These are phyloP conservation scores for Tenualosa ilisha DNA, from an alignment of 2,797 vertebrate species.

Conservation along the genomic window DNA sequence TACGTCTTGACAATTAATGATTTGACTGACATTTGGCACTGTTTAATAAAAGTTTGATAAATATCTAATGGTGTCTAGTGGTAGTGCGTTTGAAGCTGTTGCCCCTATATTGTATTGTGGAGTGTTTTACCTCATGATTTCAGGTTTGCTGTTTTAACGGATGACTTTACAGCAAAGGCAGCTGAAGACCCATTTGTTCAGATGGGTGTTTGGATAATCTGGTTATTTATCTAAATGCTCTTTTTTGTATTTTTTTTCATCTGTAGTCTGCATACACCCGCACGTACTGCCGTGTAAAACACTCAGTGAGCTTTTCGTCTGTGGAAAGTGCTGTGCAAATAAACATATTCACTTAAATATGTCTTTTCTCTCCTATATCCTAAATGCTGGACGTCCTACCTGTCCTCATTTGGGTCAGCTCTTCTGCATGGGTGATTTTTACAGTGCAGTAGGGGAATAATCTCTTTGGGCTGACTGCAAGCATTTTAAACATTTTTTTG, in stretches of 20 bases:
- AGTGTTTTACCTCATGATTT: no score
- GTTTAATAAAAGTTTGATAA: background rate
- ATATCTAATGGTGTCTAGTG: background rate
- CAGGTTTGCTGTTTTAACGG: no score
- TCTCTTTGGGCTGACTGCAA: background rate
- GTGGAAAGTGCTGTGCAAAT: background rate
- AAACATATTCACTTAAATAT: background rate
- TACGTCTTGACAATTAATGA: background rate
- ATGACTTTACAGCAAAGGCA: no score
- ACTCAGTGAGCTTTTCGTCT: no score
- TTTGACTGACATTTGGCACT: background rate
- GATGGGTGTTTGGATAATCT: no score
- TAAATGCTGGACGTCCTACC: background rate
- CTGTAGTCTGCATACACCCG: no score
- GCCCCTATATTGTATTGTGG: no score
- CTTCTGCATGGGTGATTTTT: constrained; percentile 19
- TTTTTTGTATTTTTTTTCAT: no score
- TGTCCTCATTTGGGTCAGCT: background rate
- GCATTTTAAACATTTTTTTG: background rate
- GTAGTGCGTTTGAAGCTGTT: no score
- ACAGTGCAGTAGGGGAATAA: background rate
- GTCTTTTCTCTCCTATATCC: background rate
- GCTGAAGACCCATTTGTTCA: no score
- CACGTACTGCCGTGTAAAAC: no score
- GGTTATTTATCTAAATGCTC: no score